Base-by-base conservation (phyloP, 2,888 invertebrate genomes). In the Parnassius mnemosyne region DNA sequence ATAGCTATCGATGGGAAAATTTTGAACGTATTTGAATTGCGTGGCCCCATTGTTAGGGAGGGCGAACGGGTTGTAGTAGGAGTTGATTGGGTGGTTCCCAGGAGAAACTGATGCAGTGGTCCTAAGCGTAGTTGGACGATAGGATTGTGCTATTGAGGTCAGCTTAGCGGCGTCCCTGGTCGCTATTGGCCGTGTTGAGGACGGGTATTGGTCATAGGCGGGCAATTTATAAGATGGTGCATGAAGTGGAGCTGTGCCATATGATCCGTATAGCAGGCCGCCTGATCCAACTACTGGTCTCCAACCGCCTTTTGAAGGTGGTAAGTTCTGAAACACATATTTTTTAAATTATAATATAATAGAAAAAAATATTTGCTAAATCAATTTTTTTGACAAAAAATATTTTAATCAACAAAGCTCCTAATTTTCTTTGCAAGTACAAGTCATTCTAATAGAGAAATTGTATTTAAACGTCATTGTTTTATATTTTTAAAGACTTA, bases 271-370 rank as follows among this genome's bases (percentile, higher is more conserved):
- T 1, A 86, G 64, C 0, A 87, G 76, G 1, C 89, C 86, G 25
- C 83, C 74, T 3, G 89, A 84, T 3, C 93, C 92, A 13, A 94
- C 76, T 25, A 94, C 93, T 49, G 94, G 94, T 67, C 93, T 83
- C 94, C 94, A 94, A 52, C 94, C 94, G 70, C 93, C 92, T 74
- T 93, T 92, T 53, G 92, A 89, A 72, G 91, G 80, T 67, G 92
- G 88, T 68, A 92, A 70, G 64, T 81, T 78, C 92, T 92, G 85
- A 44, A 90, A 90, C 34, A 55, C 50, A 34, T 34, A 20, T 20
- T 20, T 20, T 20, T 20, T 20, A 20, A 16, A 20, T 20, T 20
- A 20, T 20, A 20, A 20, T 20, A 20, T 3, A 20, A 20, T 49
- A 20, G 53, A 13, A 49, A 49, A 34, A 43, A 10, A 10, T 42